Evolutionary conservation across 2,113 vertebrate genomes (phyloP), one percentile per base, ranked within the genome.

Genomic region (Ammodramus savannarum): DNA sequence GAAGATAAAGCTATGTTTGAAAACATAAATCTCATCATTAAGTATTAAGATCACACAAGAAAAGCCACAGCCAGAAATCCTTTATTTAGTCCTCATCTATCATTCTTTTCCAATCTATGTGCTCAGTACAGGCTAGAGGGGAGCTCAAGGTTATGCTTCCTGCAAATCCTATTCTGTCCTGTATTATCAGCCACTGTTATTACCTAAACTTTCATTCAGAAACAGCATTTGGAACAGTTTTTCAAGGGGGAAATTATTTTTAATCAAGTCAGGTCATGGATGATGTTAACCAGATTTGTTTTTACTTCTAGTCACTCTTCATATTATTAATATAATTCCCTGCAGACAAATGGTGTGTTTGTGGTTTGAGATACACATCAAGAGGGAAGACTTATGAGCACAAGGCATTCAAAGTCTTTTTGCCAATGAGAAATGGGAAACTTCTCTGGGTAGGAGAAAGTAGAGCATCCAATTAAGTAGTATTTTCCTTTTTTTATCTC

Each of bases 221-320:
- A 94, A 77, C 27, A n/a, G 29, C 32, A 65, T 46, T 41, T 87
- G 77, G 65, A 85, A 32, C 19, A 34, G 22, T 38, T 87, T 93
- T 96, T 84, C 77, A 86, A 88, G 25, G 55, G 32, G n/a, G 20
- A 80, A 81, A 91, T 74, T 63, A 38, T 80, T 95, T 81, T 95
- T 88, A 84, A 91, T 89, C 87, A 95, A 89, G 52, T 92, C 72
- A 77, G 73, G 31, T 92, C 4, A 9, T 34, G 49, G 69, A 78
- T 85, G 62, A 92, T 61, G 75, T 71, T 90, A 90, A 89, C 48
- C 72, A 92, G 89, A 90, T 95, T 84, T 89, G 77, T 11, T 94
- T 93, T 95, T 54, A 76, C 77, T 90, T 71, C 85, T 39, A 90
- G 79, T 77, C 49, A 61, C 58, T 96, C 86, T 90, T 78, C 65